These are phyloP conservation scores for Sinonovacula constricta DNA, from an alignment of 1,140 invertebrate species.

Conservation along the genomic window DNA sequence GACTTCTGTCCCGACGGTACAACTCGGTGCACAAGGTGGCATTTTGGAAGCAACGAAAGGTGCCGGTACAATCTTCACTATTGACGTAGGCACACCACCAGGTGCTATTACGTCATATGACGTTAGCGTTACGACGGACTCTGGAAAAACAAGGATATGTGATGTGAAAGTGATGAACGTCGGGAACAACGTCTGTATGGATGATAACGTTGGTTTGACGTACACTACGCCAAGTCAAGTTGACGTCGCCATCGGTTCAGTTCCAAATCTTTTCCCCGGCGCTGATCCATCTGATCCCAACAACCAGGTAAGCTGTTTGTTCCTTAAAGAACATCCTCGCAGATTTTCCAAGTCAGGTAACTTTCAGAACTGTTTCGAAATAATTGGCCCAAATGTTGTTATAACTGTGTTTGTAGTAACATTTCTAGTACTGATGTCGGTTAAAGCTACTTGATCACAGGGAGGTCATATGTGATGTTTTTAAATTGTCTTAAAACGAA, in stretches of 20 bases:
- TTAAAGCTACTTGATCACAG: too few relatives aligned
- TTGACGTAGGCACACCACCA: constrained; percentile 23
- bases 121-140: constrained; percentile 8
- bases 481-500: too few relatives aligned
- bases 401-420: too few relatives aligned
- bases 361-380: too few relatives aligned
- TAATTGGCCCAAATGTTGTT: too few relatives aligned
- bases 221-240: constrained; percentile 5
- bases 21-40: not conserved
- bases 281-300: not conserved
- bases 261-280: constrained; percentile 12
- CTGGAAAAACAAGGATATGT: constrained; percentile 21
- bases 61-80: constrained; percentile 15
- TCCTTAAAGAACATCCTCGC: too few relatives aligned
- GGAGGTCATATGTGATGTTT: too few relatives aligned
- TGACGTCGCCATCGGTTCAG: not conserved
- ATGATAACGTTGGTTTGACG: not conserved
- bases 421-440: too few relatives aligned
- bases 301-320: constrained; percentile 6
- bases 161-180: constrained; percentile 33
- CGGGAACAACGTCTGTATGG: constrained; percentile 28
- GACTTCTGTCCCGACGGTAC: not conserved
- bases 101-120: constrained; percentile 5
- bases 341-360: too few relatives aligned
- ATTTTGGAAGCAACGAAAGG: not conserved